Percentiles rank a stretch among this genome's conserved stretches.
These are phyloP conservation scores for Python bivittatus DNA, from an alignment of 2,113 vertebrate genomes.

Conservation along the genomic window DNA sequence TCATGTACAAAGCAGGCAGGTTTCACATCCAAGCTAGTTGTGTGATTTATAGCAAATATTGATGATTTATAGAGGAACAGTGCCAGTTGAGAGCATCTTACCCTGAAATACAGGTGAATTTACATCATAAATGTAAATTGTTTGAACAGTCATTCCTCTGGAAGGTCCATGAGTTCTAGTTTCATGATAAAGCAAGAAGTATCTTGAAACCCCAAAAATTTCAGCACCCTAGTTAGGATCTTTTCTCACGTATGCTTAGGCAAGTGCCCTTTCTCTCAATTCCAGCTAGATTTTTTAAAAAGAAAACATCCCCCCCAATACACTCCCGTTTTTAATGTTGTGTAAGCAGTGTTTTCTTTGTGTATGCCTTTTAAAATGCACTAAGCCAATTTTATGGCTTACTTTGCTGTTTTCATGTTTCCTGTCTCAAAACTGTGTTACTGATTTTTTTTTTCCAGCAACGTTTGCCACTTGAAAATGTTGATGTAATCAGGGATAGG, in stretches of 20 bases:
- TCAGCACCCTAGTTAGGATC: not conserved
- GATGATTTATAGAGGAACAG: slow-evolving; percentile 34
- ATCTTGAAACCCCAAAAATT: not conserved
- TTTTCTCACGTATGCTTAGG: not conserved
- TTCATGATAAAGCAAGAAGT: not conserved
- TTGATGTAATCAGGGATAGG: not conserved
- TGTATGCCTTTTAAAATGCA: not conserved
- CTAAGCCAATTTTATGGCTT: not conserved
- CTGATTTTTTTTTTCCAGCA: not conserved
- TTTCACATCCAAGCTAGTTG: slow-evolving; percentile 46
- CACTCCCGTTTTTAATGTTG: not conserved
- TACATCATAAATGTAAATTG: not conserved
- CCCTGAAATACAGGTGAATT: not conserved
- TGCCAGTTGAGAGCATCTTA: not conserved
- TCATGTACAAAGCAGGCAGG: slow-evolving; percentile 44
- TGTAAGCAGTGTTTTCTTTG: not conserved
- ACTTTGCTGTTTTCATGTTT: not conserved
- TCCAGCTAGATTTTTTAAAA: not conserved
- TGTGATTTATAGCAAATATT: slow-evolving; percentile 31
- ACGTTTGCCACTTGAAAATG: not conserved
- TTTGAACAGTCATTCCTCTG: not conserved
- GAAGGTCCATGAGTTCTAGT: not conserved
- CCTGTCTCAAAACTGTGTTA: not conserved
- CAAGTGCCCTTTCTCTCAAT: not conserved
- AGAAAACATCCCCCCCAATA: not conserved